Conservation (phyloP, 2,888 invertebrate species). For the Drosophila setosimentum region DNA sequence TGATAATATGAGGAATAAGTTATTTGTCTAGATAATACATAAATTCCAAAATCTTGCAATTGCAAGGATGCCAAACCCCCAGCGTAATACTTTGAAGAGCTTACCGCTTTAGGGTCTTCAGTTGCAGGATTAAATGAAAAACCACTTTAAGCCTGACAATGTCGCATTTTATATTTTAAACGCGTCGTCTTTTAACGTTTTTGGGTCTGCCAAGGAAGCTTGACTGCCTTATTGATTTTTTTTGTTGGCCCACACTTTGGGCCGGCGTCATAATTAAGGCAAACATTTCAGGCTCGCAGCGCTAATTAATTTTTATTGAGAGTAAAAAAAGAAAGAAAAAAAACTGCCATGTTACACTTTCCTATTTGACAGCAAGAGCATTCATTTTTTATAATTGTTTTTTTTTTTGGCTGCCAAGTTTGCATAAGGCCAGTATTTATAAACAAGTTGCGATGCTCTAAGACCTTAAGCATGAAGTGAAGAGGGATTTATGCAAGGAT, state of each 20-base stretch:
- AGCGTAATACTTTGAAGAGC: neutral
- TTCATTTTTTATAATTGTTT: neutral
- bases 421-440: neutral
- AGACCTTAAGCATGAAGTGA: constrained; percentile 17
- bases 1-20: neutral
- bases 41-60: neutral
- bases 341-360: constrained; percentile 40
- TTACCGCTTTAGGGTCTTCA: neutral
- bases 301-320: constrained; percentile 77
- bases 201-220: constrained; percentile 23
- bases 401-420: constrained; percentile 8
- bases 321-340: constrained; percentile 47
- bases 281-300: constrained; percentile 52
- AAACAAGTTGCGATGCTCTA: constrained; percentile 11
- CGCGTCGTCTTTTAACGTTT: constrained; percentile 54
- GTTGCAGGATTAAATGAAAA: constrained; percentile 10
- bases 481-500: constrained; percentile 11
- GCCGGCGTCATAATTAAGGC: constrained; percentile 64
- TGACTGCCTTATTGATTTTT: constrained; percentile 54
- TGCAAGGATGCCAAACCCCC: neutral
- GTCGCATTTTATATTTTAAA: constrained; percentile 28
- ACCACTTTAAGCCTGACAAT: constrained; percentile 25
- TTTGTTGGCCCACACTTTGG: constrained; percentile 39
- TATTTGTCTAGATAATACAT: neutral
- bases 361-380: constrained; percentile 1